Evolutionary conservation across 2,888 invertebrate genomes (phyloP).

Genomic region (Protula sp.): DNA sequence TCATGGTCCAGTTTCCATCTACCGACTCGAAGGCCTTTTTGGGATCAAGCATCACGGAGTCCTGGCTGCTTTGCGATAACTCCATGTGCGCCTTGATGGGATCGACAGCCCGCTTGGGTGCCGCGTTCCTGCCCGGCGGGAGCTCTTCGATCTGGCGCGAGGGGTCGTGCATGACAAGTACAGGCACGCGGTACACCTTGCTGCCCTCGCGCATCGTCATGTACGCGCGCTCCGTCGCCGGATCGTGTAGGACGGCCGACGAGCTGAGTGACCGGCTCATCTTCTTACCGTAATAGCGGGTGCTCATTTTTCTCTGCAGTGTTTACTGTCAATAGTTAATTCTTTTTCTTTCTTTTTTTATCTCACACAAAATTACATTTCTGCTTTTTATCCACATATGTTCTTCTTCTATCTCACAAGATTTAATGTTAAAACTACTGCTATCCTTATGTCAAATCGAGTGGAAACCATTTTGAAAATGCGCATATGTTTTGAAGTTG

Average conservation of each 20-base stretch:
- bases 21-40: slow-evolving; percentile 4
- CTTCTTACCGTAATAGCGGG: not conserved
- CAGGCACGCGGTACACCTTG: not conserved
- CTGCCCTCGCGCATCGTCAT: not conserved
- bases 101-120: not conserved
- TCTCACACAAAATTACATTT: too few relatives aligned
- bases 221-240: not conserved
- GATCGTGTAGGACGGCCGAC: not conserved
- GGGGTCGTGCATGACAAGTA: not conserved
- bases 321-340: not conserved
- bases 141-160: not conserved
- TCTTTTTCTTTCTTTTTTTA: too few relatives aligned
- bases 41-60: not conserved
- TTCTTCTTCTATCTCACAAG: too few relatives aligned
- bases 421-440: too few relatives aligned
- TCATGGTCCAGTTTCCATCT: slow-evolving; percentile 14
- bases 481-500: too few relatives aligned
- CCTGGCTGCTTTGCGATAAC: too few relatives aligned
- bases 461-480: too few relatives aligned
- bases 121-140: not conserved
- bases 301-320: not conserved
- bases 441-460: too few relatives aligned
- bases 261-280: slow-evolving; percentile 6
- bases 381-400: too few relatives aligned
- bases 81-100: too few relatives aligned